Evolutionary conservation across 2,888 invertebrate species (phyloP), one percentile per base, ranked within the genome.

Genomic region (Spilosoma lubricipeda): DNA sequence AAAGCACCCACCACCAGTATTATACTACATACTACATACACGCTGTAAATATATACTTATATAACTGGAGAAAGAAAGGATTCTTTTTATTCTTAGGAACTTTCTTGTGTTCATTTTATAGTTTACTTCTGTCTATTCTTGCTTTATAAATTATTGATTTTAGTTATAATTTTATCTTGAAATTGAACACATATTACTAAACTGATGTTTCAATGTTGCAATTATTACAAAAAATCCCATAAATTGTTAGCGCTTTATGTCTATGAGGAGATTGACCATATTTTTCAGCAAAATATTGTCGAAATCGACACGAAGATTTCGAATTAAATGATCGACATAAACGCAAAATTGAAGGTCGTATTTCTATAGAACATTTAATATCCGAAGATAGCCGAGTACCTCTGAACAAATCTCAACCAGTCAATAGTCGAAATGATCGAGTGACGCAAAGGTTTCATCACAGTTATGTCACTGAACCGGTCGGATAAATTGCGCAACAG

Each of bases 361-460:
- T 5, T 30, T 18, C 59, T 4, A 63, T 63, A 30, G 11, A 48
- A 45, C 30, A 20, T 45, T 45, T n/a, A 45, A 30, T 48, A 48
- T 13, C 48, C 33, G 48, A 48, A 48, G 67, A 48, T 48, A 67
- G 48, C n/a, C n/a, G 18, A 56, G 18, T 13, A 33, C 48, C 48
- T 71, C 71, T 42, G 36, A n/a, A 36, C 27, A 67, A 39, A 42
- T 59, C 56, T 67, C n/a, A 27, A 42, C 76, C 66, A 67, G 63
- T 30, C 75, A 69, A 72, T 72, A 72, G 68, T 73, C 56, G 33
- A 73, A 77, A 76, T 64, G 75, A 71, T 76, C 52, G 33, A 66
- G 68, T 86, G 86, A 83, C 78, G 86, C 82, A 86, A 86, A 33
- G 63, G 71, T 82, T 85, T 85, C 85, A 83, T 82, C 84, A 82